Conservation (phyloP, 2,888 invertebrate genomes). For the Lasioglossum figueresi region DNA sequence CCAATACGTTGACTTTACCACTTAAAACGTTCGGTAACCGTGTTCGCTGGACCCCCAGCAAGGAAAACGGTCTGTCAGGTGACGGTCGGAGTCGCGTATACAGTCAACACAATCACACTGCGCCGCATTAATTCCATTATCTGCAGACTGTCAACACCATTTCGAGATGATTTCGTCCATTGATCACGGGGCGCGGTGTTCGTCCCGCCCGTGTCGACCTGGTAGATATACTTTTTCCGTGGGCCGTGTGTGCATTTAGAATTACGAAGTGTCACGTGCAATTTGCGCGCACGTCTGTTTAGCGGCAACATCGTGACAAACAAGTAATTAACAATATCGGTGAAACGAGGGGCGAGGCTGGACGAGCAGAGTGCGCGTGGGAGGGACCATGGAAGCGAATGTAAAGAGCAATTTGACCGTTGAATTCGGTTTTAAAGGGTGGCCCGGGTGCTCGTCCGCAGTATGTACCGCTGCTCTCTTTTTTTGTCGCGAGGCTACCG, state of each 20-base stretch:
- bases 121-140: slow-evolving; percentile 15
- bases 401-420: slow-evolving; percentile 52
- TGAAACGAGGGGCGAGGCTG: not conserved
- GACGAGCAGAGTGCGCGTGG: not conserved
- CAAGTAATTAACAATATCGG: slow-evolving; percentile 59
- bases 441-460: slow-evolving; percentile 9
- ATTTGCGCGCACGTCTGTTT: slow-evolving; percentile 51
- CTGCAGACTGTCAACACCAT: slow-evolving; percentile 1
- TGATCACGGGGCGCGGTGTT: not conserved
- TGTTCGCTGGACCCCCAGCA: not conserved
- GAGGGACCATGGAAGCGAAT: slow-evolving; percentile 1
- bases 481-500: not conserved
- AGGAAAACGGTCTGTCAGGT: not conserved
- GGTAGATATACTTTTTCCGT: slow-evolving; percentile 3
- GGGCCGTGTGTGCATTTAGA: slow-evolving; percentile 43
- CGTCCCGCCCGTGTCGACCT: not conserved
- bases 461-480: not conserved
- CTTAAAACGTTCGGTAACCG: not conserved
- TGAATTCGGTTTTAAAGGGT: slow-evolving; percentile 53
- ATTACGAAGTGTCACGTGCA: slow-evolving; percentile 50
- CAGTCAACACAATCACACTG: not conserved
- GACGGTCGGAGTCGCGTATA: not conserved
- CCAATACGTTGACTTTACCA: not conserved
- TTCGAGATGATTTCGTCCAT: slow-evolving; percentile 14
- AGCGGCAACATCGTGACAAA: slow-evolving; percentile 52